These are phyloP conservation scores for Anguilla rostrata DNA, from an alignment of 2,113 vertebrate species.

Conservation along the genomic window DNA sequence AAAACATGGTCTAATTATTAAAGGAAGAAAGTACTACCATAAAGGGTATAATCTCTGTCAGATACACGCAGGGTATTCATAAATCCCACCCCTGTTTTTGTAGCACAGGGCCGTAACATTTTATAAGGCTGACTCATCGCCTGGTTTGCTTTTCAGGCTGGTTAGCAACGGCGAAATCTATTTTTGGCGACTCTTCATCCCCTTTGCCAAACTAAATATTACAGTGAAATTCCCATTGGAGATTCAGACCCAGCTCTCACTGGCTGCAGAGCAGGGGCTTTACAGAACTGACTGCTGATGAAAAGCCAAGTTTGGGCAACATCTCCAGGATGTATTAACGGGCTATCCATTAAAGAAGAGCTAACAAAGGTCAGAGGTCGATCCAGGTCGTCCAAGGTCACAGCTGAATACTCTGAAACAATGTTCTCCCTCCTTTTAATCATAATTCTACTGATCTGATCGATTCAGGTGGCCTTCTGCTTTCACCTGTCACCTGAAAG, in stretches of 20 bases:
- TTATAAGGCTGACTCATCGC: conserved; percentile 59
- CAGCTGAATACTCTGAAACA: no score
- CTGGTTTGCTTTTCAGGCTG: conserved; percentile 43
- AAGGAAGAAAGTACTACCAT: conserved; percentile 20
- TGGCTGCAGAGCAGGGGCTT: conserved; percentile 23
- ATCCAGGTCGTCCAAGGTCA: neutral
- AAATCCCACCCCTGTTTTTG: conserved; percentile 42
- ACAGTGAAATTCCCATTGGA: conserved; percentile 18
- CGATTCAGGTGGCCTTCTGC: no score
- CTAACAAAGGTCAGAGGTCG: neutral
- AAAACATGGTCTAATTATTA: neutral
- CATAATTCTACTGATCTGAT: no score
- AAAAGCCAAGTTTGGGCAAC: neutral
- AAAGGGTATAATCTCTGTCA: conserved; percentile 19
- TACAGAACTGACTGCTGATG: neutral
- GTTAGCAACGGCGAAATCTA: conserved; percentile 58
- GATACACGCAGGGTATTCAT: neutral
- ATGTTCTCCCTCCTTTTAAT: no score
- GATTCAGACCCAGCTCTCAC: conserved; percentile 60
- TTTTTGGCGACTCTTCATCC: conserved; percentile 62
- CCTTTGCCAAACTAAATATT: conserved; percentile 44
- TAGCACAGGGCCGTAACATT: conserved; percentile 54
- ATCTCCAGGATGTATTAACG: neutral
- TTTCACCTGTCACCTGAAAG: no score
- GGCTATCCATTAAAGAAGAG: neutral